A percentile compares a stretch with the other conserved stretches of the same genome.
These are phyloP conservation scores for Mesorhabditis spiculigera DNA, from an alignment of 2,888 invertebrate genomes.

Conservation along the genomic window DNA sequence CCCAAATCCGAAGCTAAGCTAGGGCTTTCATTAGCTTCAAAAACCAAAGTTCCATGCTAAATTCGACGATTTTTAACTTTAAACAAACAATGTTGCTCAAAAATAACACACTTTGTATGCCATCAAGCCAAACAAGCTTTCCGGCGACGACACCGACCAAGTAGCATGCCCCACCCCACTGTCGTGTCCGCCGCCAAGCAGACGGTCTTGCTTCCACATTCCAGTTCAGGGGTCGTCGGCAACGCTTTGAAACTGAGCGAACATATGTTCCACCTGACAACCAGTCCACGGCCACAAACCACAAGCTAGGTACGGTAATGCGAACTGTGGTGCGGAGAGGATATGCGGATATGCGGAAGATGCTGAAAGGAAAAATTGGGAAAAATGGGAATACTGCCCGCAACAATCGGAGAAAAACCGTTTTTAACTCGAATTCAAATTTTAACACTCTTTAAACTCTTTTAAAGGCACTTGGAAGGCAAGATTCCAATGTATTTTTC, in stretches of 20 bases:
- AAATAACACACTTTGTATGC: too few relatives aligned
- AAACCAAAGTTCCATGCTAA: too few relatives aligned
- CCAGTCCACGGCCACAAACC: slow-evolving; percentile 37
- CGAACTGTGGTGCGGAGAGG: not conserved
- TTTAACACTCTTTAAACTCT: not conserved
- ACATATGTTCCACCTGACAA: slow-evolving; percentile 50
- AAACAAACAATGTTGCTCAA: too few relatives aligned
- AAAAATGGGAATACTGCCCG: too few relatives aligned
- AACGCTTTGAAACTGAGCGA: slow-evolving; percentile 50
- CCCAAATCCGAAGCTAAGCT: too few relatives aligned
- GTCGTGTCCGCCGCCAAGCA: not conserved
- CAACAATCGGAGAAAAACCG: not conserved
- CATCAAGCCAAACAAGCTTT: too few relatives aligned
- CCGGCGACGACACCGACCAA: too few relatives aligned
- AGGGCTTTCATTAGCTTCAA: too few relatives aligned
- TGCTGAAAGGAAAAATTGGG: too few relatives aligned
- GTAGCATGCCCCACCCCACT: not conserved
- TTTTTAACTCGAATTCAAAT: not conserved
- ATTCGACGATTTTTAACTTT: too few relatives aligned
- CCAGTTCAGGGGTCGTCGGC: slow-evolving; percentile 15
- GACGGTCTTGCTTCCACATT: not conserved
- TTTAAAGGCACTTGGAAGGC: not conserved
- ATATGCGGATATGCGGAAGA: not conserved
- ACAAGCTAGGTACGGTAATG: slow-evolving; percentile 10
- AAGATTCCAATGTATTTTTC: not conserved